Evolutionary conservation across 2,888 invertebrate genomes (phyloP), one percentile per base, ranked within the genome.

Genomic region (Galerucella nymphaeae): DNA sequence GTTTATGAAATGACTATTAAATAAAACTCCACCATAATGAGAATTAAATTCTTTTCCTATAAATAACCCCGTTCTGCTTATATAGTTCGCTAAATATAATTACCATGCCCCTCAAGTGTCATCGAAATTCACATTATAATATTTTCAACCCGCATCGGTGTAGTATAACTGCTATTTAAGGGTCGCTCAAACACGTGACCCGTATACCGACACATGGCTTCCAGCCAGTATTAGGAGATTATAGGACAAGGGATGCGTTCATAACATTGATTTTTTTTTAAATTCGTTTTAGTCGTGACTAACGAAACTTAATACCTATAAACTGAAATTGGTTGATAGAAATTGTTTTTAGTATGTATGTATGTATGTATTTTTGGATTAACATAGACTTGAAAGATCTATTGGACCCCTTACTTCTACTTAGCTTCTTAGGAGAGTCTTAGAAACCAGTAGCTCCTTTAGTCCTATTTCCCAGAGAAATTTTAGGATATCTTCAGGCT

Each of bases 141-240:
- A 73, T 72, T 77, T 62, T 74, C 59, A 66, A 63, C 80, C 80
- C 80, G 78, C 77, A 80, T 79, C 62, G 57, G 73, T 76, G 77
- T 62, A 57, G 66, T 73, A 67, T 72, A 74, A 71, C 66, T 66
- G 67, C 70, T 70, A 70, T 73, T 73, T 72, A 77, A 75, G 77
- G 80, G 77, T 74, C 76, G 76, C 72, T 72, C 38, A 66, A 68
- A 72, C 77, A 77, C 78, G 79, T 79, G 79, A 80, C 80, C 80
- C 80, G 78, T 79, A 80, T 79, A 68, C 73, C 62, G 75, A 75
- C 79, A 76, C 76, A 78, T 77, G 76, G 76, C 65, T 75, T 71
- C 69, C 67, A 72, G 70, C 69, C 69, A 72, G 73, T 50, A 53
- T 20, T n/a, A 30, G 14, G 50, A 42, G 38, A 65, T 65, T 73